Percentiles rank a stretch among this genome's conserved stretches.
phyloP scores from a whole-genome alignment of 2,888 invertebrate genomes.

The Lasioglossum leucozonium region DNA sequence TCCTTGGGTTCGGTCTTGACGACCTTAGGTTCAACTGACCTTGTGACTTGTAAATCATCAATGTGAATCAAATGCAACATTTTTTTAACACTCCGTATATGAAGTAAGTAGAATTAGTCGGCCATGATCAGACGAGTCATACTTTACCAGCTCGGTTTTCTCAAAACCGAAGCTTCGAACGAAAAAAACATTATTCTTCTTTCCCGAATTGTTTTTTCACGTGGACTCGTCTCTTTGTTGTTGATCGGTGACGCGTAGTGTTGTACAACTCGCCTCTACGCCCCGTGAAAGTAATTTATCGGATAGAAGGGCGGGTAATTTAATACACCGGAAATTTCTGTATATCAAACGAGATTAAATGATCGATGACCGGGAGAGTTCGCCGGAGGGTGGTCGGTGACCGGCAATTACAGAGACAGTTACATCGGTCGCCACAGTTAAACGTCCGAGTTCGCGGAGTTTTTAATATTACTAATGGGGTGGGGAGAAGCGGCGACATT shows the following conservation, averaged over 20 bases:
- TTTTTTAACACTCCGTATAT: too few relatives aligned
- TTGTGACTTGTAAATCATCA: too few relatives aligned
- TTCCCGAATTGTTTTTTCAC: too few relatives aligned
- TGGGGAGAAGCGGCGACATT: background rate
- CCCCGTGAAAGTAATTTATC: background rate
- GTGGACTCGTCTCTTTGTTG: too few relatives aligned
- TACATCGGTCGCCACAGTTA: background rate
- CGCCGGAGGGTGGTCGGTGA: background rate
- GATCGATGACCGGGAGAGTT: background rate
- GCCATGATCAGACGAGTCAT: too few relatives aligned
- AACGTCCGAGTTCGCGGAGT: background rate
- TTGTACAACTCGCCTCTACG: too few relatives aligned
- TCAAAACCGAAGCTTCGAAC: background rate
- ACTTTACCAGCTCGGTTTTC: background rate
- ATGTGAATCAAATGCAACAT: too few relatives aligned
- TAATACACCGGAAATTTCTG: background rate
- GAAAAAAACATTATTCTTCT: background rate
- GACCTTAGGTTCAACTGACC: too few relatives aligned
- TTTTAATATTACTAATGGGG: constrained; percentile 11
- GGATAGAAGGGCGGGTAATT: background rate
- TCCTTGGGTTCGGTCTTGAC: too few relatives aligned
- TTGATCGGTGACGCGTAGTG: background rate
- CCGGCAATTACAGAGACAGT: background rate
- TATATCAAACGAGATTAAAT: background rate
- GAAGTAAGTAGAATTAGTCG: too few relatives aligned